Percentiles rank a stretch among this genome's conserved stretches.
Conservation (phyloP, 2,888 invertebrate species). For the Euplexia lucipara region DNA sequence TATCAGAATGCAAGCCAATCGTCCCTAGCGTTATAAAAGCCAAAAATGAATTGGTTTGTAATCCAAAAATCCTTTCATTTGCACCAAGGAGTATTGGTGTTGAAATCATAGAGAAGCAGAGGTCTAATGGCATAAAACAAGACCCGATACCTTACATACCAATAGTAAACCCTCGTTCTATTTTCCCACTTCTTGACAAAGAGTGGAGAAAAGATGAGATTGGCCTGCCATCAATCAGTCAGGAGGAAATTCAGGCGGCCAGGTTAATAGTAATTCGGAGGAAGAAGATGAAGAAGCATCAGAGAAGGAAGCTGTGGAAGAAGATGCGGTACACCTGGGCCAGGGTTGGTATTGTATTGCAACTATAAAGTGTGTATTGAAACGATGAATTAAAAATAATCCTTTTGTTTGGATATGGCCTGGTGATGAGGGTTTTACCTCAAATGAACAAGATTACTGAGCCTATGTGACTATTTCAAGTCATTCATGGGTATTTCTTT, state of each 20-base stretch:
- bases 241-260: conserved; percentile 93
- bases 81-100: conserved; percentile 80
- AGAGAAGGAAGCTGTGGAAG: conserved; percentile 95
- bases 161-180: conserved; percentile 85
- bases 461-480: too few relatives aligned
- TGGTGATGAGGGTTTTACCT: too few relatives aligned
- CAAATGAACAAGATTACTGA: too few relatives aligned
- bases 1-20: conserved; percentile 77
- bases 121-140: conserved; percentile 72
- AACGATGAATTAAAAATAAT: too few relatives aligned
- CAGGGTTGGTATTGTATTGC: conserved; percentile 81
- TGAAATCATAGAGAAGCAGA: conserved; percentile 77
- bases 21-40: conserved; percentile 56
- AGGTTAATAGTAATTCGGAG: conserved; percentile 94
- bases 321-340: conserved; percentile 95
- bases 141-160: conserved; percentile 84
- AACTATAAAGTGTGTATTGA: background rate
- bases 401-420: background rate
- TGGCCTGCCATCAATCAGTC: conserved; percentile 83
- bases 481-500: too few relatives aligned
- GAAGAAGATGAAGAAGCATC: conserved; percentile 97
- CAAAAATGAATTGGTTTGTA: conserved; percentile 66
- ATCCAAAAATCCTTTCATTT: conserved; percentile 72
- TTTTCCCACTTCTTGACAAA: conserved; percentile 83
- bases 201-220: conserved; percentile 86